Conservation (phyloP, 2,888 invertebrate genomes). For the Monoplex corrugatus region DNA sequence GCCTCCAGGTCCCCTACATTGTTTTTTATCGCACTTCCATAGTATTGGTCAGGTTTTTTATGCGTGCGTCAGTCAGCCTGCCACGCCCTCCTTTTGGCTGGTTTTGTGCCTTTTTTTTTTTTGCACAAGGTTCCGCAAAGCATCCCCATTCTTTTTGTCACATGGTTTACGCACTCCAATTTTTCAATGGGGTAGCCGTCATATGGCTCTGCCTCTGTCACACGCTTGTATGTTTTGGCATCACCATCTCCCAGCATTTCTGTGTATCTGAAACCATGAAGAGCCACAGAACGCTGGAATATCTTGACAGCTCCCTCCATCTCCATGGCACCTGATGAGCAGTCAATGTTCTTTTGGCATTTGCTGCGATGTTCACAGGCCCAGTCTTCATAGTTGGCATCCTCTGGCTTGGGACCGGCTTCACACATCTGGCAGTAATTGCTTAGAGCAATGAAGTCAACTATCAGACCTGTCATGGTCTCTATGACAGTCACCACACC, state of each 20-base stretch:
- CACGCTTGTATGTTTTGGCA: not conserved
- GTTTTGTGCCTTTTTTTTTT: conserved; percentile 5
- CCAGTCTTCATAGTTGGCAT: not conserved
- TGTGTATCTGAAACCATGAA: conserved; percentile 7
- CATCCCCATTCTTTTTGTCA: conserved; percentile 23
- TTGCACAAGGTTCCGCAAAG: not conserved
- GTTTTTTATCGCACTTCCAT: not conserved
- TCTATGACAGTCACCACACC: conserved; percentile 25
- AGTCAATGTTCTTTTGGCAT: conserved; percentile 6
- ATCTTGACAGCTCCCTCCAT: conserved; percentile 17
- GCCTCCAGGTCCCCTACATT: not conserved
- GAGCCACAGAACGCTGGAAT: not conserved
- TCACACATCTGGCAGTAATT: conserved; percentile 31
- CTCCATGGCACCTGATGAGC: conserved; percentile 27
- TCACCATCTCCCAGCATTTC: conserved; percentile 35
- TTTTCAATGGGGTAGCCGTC: not conserved
- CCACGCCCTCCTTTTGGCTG: not conserved
- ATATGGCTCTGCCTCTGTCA: not conserved
- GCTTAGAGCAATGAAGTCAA: conserved; percentile 17
- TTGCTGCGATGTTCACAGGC: not conserved
- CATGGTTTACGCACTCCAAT: conserved; percentile 16
- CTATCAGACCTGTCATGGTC: not conserved
- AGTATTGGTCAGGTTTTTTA: not conserved
- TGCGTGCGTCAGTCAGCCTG: not conserved
- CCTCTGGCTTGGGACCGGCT: not conserved